A percentile compares a stretch with the other conserved stretches of the same genome.
These are phyloP conservation scores for Vanessa atalanta DNA, from an alignment of 1,140 invertebrate species.

Conservation along the genomic window DNA sequence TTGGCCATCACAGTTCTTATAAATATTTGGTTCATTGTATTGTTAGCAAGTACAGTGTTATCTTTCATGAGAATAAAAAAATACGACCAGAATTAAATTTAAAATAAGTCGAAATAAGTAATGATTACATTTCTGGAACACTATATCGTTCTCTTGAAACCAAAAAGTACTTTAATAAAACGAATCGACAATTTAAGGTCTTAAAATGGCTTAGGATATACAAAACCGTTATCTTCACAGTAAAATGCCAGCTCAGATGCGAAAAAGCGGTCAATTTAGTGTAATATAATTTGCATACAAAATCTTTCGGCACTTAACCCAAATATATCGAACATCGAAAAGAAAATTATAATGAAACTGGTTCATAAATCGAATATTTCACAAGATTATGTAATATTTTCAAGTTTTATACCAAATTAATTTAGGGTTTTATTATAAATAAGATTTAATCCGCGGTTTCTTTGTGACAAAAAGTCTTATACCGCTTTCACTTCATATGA, in stretches of 20 bases:
- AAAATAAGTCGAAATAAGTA: no score
- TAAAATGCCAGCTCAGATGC: not conserved
- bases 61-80: no score
- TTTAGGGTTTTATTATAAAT: no score
- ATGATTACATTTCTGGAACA: no score
- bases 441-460: no score
- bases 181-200: not conserved
- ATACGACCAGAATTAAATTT: no score
- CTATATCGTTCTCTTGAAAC: not conserved
- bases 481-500: no score
- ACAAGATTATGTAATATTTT: not conserved
- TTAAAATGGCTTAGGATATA: not conserved
- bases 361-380: not conserved
- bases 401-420: not conserved
- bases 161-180: not conserved
- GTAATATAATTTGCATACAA: slow-evolving; percentile 5
- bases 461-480: no score
- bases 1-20: no score
- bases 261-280: not conserved
- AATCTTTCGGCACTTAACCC: not conserved
- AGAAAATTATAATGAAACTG: not conserved
- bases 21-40: no score
- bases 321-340: not conserved
- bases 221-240: not conserved
- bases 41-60: no score